Conservation (phyloP, 92 coral and sea anemone species). For the Porites lobata region DNA sequence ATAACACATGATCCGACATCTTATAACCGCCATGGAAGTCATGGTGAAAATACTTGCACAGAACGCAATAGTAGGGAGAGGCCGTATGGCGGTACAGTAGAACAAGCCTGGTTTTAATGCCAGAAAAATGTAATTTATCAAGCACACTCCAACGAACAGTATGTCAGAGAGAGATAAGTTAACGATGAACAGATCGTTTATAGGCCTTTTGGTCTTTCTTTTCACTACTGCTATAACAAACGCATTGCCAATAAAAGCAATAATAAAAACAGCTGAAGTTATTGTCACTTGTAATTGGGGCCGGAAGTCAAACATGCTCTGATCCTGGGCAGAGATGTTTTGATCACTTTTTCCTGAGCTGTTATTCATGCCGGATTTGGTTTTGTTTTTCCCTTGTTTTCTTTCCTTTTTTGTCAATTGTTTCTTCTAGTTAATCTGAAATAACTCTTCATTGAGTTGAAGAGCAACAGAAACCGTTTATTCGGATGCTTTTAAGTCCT, state of each 20-base stretch:
- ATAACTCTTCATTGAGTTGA: too few relatives aligned
- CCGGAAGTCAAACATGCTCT: background rate
- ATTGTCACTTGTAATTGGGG: slow-evolving; percentile 23
- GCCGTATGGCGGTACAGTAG: slow-evolving; percentile 44
- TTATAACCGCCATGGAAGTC: slow-evolving; percentile 69
- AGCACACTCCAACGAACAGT: slow-evolving; percentile 38
- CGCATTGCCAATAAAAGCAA: slow-evolving; percentile 47
- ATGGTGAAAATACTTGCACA: slow-evolving; percentile 73
- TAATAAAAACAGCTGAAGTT: slow-evolving; percentile 17
- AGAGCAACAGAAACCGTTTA: background rate
- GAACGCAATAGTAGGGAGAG: slow-evolving; percentile 48
- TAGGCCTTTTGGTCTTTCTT: slow-evolving; percentile 44
- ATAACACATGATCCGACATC: slow-evolving; percentile 61
- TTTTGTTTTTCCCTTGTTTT: too few relatives aligned
- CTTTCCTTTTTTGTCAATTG: background rate
- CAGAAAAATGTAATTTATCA: background rate
- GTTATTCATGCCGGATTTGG: background rate
- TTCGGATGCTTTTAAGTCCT: background rate
- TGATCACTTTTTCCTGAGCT: background rate
- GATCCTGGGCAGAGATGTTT: background rate
- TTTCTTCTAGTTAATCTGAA: too few relatives aligned
- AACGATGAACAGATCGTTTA: slow-evolving; percentile 63
- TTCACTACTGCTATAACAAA: slow-evolving; percentile 59
- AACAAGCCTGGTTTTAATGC: background rate
- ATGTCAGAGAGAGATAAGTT: slow-evolving; percentile 67